Evolutionary conservation across 2,888 invertebrate species (phyloP).

Genomic region (Calliopum simillimum): DNA sequence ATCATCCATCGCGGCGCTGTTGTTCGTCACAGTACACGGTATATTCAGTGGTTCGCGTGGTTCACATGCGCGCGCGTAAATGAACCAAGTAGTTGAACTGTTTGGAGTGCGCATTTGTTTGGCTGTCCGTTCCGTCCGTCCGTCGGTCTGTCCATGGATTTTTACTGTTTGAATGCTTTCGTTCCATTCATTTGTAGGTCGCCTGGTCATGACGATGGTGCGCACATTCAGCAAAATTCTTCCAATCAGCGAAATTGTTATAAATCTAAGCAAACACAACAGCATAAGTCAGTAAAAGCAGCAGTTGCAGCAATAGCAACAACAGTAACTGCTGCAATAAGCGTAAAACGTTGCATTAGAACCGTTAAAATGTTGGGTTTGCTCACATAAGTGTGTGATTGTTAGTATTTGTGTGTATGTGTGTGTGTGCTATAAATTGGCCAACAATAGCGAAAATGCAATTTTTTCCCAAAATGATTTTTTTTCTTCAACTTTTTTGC

Average conservation of each 20-base stretch:
- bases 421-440: conserved; percentile 12
- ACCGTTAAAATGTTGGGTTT: conserved; percentile 48
- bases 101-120: too few relatives aligned
- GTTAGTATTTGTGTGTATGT: not conserved
- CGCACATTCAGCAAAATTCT: conserved; percentile 37
- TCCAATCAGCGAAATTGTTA: conserved; percentile 49
- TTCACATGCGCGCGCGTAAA: too few relatives aligned
- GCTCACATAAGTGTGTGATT: conserved; percentile 5
- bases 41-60: too few relatives aligned
- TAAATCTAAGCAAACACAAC: conserved; percentile 52
- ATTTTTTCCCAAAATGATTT: too few relatives aligned
- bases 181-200: conserved; percentile 32
- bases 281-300: conserved; percentile 40
- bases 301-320: conserved; percentile 1
- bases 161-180: not conserved
- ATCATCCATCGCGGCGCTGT: too few relatives aligned
- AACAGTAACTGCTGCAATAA: conserved; percentile 1
- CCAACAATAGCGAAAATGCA: not conserved
- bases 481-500: too few relatives aligned
- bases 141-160: not conserved
- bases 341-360: conserved; percentile 37
- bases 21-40: too few relatives aligned
- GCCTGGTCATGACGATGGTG: conserved; percentile 37
- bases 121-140: not conserved
- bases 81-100: too few relatives aligned